Evolutionary conservation across 1,140 invertebrate genomes (phyloP), one percentile per base, ranked within the genome.

Genomic region (Heterodera schachtii): DNA sequence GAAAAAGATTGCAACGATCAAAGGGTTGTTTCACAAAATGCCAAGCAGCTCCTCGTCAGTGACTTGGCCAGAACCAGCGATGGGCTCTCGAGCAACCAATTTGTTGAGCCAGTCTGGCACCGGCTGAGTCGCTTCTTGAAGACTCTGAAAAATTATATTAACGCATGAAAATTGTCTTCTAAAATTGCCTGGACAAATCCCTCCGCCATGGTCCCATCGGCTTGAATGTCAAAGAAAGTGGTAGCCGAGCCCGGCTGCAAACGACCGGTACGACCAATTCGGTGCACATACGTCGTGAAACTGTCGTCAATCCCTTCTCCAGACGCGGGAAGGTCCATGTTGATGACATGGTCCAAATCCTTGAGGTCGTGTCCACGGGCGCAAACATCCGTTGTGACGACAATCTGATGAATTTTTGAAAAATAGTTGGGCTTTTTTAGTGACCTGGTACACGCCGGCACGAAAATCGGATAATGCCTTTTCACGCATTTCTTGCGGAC

Each of bases 351-450:
- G 92, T 95, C 95, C 5, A 97, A 93, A 88, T 96, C 95, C 90
- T 94, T 94, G 64, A 97, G 95, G 90, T 98, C 95, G 74, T 97
- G 93, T 43, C 96, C 95, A 84, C 95, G 92, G 44, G 95, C 95
- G 0, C 95, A 95, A 21, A 97, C 94, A 92, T 97, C 96, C 41
- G 96, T 97, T 3, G 95, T 95, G 41, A 97, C 93, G n/a, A 97
- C 91, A 82, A 97, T 94, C 57, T 64, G 16, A 1, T 19, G 16
- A 19, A 64, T 64, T 64, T 64, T 19, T 64, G 19, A 4, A 19
- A 19, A 19, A 19, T 11, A 1, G 5, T 52, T 52, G 3, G 1
- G 13, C 5, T 4, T 1, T 5, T 19, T 19, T 64, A 64, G 4
- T 19, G 2, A 71, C 69, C 49, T 76, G 92, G 0, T 94, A 93